Evolutionary conservation across 2,888 invertebrate species (phyloP).

Genomic region (Lochmaea crataegi): DNA sequence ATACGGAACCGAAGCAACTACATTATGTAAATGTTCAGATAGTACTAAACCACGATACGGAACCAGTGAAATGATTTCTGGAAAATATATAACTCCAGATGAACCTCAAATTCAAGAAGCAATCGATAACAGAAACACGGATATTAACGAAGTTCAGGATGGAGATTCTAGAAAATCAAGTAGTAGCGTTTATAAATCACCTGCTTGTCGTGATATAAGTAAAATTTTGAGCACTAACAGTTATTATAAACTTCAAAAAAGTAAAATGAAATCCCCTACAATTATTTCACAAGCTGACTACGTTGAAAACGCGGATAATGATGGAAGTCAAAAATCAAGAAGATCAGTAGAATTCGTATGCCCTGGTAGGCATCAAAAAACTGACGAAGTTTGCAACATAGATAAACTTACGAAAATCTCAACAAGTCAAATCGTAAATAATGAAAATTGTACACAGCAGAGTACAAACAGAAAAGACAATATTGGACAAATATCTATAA

Average conservation of each 20-base stretch:
- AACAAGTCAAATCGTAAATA: no score
- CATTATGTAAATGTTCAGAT: background rate
- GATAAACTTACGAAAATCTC: background rate
- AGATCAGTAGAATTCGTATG: background rate
- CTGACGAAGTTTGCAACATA: background rate
- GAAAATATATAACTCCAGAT: background rate
- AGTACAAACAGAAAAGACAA: background rate
- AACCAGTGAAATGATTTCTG: background rate
- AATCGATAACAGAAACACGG: background rate
- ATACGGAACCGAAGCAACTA: background rate
- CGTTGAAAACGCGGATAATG: background rate
- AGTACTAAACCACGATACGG: background rate
- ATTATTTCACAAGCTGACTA: no score
- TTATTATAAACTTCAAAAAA: background rate
- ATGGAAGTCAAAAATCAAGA: background rate
- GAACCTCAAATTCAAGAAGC: background rate
- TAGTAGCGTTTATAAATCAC: background rate
- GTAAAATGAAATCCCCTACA: no score
- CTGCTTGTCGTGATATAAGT: background rate
- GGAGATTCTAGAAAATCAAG: background rate
- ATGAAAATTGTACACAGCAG: background rate
- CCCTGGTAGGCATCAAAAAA: background rate
- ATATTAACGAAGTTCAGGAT: background rate
- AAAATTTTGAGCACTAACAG: background rate
- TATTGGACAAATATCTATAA: background rate